Base-by-base conservation (phyloP, 1,140 invertebrate species). In the Andrena cerasifolii region DNA sequence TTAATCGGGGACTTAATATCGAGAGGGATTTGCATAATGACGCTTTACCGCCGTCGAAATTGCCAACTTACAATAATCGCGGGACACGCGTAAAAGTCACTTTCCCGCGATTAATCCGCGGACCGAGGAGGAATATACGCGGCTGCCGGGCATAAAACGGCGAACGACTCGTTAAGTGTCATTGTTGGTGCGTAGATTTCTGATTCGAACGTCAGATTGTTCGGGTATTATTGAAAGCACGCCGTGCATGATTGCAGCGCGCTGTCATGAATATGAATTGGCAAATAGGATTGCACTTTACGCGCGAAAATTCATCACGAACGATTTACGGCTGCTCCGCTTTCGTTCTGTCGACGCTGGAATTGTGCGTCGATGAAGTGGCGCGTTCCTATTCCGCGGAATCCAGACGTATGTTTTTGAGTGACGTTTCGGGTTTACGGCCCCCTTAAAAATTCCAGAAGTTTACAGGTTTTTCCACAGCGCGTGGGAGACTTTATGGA, bases 261-360 rank as follows among this genome's bases (percentile, higher is more conserved):
- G 31, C 24, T 47, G 56, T 62, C 66, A 62, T 70, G 75, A 61
- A 62, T 70, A 77, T 71, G 66, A 70, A 77, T 61, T 61, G 65
- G 53, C 73, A 68, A 76, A 76, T 59, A 68, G 73, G 65, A 76
- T 76, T 49, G 73, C 73, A 21, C 53, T 68, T 68, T 56, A 47
- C 53, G 49, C 73, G 73, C 53, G 53, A 40, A 67, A 67, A 67
- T 45, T 43, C 33, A 40, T 56, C 61, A 16, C 63, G 51, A 45
- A 43, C 61, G 61, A 74, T 74, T 74, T 54, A 74, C 58, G 58
- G 26, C 14, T 65, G 61, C 26, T 62, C 43, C 40, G 56, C 14
- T 65, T 62, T 33, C 14, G 16, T 75, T n/a, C 40, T 2, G 14
- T 47, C 21, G 62, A 33, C 47, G 33, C 8, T 18, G 53, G n/a